phyloP scores from a whole-genome alignment of 2,797 vertebrate genomes.

The Myotis pilosus region DNA sequence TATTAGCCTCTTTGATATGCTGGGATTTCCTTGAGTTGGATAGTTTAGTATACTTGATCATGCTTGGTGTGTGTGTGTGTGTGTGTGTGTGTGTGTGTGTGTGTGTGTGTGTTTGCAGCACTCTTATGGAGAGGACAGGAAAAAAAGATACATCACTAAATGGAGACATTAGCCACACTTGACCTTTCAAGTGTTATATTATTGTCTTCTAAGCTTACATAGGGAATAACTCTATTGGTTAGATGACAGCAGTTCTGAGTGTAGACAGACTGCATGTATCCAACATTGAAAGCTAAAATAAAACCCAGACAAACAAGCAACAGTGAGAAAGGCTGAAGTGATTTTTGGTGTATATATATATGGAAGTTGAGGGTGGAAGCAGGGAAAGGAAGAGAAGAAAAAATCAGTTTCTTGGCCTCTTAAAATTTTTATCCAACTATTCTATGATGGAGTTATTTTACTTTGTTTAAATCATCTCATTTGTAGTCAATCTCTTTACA shows the following conservation, averaged over 20 bases:
- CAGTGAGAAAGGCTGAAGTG: neutral
- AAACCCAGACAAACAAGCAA: conserved; percentile 37
- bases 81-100: neutral
- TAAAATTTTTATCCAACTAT: neutral
- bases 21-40: conserved; percentile 33
- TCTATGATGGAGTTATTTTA: neutral
- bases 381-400: neutral
- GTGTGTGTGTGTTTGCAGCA: neutral
- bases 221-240: neutral
- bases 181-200: conserved; percentile 53
- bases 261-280: neutral
- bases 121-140: conserved; percentile 12
- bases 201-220: conserved; percentile 12
- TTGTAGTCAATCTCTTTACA: conserved; percentile 14
- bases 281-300: neutral
- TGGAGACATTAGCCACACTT: conserved; percentile 25
- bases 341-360: neutral
- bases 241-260: neutral
- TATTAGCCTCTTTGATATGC: conserved; percentile 32
- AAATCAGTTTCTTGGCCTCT: neutral
- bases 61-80: neutral
- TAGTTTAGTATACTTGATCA: conserved; percentile 20
- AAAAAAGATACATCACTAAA: conserved; percentile 35
- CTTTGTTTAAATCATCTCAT: conserved; percentile 10
- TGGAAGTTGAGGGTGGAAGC: neutral